Base-by-base conservation (phyloP, 2,888 invertebrate species). In the Drosophila birchii region DNA sequence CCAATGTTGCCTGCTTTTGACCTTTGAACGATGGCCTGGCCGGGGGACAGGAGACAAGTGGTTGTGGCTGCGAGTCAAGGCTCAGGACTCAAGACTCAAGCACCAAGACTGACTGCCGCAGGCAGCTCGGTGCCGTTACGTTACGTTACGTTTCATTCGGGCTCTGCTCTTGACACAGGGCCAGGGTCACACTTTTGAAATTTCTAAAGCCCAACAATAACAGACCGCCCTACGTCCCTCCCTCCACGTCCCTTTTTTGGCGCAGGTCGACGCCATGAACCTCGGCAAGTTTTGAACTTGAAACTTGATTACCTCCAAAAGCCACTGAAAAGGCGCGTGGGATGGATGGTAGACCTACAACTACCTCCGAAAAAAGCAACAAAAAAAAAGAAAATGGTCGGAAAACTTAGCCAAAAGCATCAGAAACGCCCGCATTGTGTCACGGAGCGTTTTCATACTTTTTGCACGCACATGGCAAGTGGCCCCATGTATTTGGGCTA, bases 221-320 rank as follows among this genome's bases (percentile, higher is more conserved):
- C 79, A 71, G 56, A 62, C 59, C 49, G 23, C 45, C 57, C 57
- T 11, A n/a, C n/a, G n/a, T n/a, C 29, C 57, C 12, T 36, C 39
- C 41, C 20, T 47, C 12, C 39, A 2, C 51, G 8, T 32, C 11
- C 53, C 53, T 66, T 77, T 77, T 77, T 60, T 68, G 67, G 75
- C 68, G 26, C 16, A 26, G 78, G 82, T 62, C 75, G 61, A 51
- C 54, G 61, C 86, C 84, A 39, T 86, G 87, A 88, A 88, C 85
- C 85, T 73, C 63, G 77, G 59, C 78, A 79, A 80, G 88, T 81
- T 86, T 75, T 88, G 86, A 86, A 86, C 86, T 88, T 86, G 86
- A 88, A 86, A 86, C 86, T 88, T 88, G 86, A 86, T 88, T 88
- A 86, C 86, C 86, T 86, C 77, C 85, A 85, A 76, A 85, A 77